Evolutionary conservation across 1,140 invertebrate species (phyloP), one percentile per base, ranked within the genome.

Genomic region (Mactra quadrangularis): DNA sequence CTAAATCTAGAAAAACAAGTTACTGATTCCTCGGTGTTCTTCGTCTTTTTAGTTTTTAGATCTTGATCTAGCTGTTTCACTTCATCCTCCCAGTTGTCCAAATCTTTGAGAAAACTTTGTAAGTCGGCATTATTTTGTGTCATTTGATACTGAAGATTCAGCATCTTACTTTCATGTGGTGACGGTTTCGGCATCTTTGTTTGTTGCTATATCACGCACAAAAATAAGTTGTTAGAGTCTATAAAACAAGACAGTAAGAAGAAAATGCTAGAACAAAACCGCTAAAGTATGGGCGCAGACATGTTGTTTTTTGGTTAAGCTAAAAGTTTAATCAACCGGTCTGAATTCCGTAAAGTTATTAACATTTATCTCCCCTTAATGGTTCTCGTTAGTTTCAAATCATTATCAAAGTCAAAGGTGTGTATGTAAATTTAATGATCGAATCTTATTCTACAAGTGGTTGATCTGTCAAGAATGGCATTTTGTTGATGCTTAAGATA

Each of bases 71-170:
- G 97, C 82, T 94, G 94, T 93, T 96, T 97, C 93, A 97, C 97
- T 87, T 97, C 95, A 70, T 94, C 93, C 91, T 97, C 96, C 97
- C 97, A 98, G 88, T 94, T 95, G 89, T 96, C 95, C 87, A 98
- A 93, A 89, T 97, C 97, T 78, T 95, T 94, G 82, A 96, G 94
- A 90, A 95, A 97, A 76, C 94, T 95, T 82, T 96, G 94, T 27
- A 97, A 92, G 85, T 96, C 96, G 55, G 94, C 94, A 15, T 95
- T 94, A 93, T 97, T 97, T 85, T 93, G 84, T 60, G 86, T 84
- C 78, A 93, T 82, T 66, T 93, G 91, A 38, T 87, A 72, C 55
- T 92, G 92, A 17, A 92, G 78, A 19, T 85, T 82, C 4, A 92
- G 22, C 89, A 92, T 89, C 72, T 91, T 91, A 13, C 90, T 85